Evolutionary conservation across 1,140 invertebrate species (phyloP).

Genomic region (Pseudomyrmex sp.): DNA sequence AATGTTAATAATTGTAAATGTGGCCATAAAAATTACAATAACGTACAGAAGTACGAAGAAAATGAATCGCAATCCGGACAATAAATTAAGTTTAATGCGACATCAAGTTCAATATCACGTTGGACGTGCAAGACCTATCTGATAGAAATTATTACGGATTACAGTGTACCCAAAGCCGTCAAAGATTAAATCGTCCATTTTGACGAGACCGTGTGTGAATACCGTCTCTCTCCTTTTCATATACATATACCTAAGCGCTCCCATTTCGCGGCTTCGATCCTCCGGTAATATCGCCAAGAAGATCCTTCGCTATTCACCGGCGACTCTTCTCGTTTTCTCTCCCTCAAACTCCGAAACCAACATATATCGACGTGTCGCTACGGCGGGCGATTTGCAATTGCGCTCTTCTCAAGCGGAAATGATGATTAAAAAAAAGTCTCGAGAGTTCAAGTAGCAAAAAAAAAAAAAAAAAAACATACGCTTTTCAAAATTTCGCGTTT

Average conservation of each 20-base stretch:
- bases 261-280: constrained; percentile 18
- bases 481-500: not conserved
- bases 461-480: not conserved
- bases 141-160: constrained; percentile 29
- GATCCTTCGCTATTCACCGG: constrained; percentile 12
- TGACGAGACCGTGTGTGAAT: constrained; percentile 27
- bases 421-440: too few relatives aligned
- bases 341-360: constrained; percentile 31
- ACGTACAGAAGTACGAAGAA: too few relatives aligned
- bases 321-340: constrained; percentile 28
- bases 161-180: not conserved
- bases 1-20: too few relatives aligned
- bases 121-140: not conserved
- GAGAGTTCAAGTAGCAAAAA: too few relatives aligned
- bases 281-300: constrained; percentile 32
- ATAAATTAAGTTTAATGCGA: too few relatives aligned
- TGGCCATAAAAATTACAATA: too few relatives aligned
- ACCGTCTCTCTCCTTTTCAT: not conserved
- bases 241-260: not conserved
- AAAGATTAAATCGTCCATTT: constrained; percentile 44
- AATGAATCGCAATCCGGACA: too few relatives aligned
- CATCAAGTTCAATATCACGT: not conserved
- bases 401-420: constrained; percentile 3
- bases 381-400: constrained; percentile 57
- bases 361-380: constrained; percentile 52